Evolutionary conservation across 1,140 invertebrate genomes (phyloP), one percentile per base, ranked within the genome.

Genomic region (Drosophila lini): DNA sequence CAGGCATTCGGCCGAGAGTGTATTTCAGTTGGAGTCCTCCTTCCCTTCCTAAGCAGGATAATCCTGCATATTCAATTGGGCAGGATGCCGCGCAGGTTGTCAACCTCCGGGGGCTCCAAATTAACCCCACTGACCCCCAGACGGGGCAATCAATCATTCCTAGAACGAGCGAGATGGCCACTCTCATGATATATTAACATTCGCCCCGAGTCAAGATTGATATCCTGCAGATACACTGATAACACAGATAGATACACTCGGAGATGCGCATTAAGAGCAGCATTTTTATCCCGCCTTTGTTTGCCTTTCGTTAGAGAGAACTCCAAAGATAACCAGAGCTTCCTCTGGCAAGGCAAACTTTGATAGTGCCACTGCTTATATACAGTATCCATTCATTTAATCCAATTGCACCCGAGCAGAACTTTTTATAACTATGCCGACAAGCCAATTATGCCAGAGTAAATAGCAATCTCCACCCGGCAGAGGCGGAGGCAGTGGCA

Each of bases 361-460:
- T 52, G 44, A 31, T 71, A 62, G 32, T 73, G 71, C n/a, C 32
- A 45, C 45, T 40, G 16, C 40, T 48, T 74, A 56, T 74, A 52
- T 67, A 38, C 15, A 38, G 52, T 38, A 73, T 76, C 61, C 68
- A 68, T 85, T 80, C 73, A 78, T 81, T 81, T 74, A 81, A 84
- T 81, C 75, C 81, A 81, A 77, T 78, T 81, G 81, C 64, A 81
- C 44, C 50, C 62, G 42, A 71, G 80, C 60, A 78, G 47, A 81
- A 81, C 74, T 81, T 81, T 81, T 60, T 80, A 70, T 81, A 81
- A 81, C 78, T 81, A 77, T 67, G 65, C 58, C 57, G 67, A 76
- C 58, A 64, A 82, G 83, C 69, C 83, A 85, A 85, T 85, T 88
- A 88, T 85, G 63, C 75, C 74, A 73, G 80, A 88, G 83, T 82